phyloP scores from a whole-genome alignment of 1,140 invertebrate species.

The Dolichoris vasculosae region DNA sequence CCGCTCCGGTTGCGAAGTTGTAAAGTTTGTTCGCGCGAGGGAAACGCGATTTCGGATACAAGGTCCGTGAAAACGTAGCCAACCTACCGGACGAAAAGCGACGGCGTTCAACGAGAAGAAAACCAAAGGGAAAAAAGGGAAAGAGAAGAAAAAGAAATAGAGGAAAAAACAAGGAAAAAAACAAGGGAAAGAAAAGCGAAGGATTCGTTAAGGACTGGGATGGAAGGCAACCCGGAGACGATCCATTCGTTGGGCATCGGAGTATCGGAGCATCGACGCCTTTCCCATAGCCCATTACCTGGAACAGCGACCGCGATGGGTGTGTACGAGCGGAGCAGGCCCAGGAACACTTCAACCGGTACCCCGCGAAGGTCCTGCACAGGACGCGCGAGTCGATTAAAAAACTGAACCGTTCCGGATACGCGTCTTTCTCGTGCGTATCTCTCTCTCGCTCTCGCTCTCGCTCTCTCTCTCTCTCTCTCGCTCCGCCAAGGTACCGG shows the following conservation, averaged over 20 bases:
- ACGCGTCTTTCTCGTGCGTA: background rate
- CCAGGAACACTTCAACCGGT: conserved; percentile 50
- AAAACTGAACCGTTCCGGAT: conserved; percentile 40
- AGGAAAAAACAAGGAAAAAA: no score
- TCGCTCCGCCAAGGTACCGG: background rate
- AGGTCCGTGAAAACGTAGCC: background rate
- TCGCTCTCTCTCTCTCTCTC: background rate
- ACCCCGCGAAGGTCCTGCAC: background rate
- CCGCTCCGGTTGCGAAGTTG: background rate
- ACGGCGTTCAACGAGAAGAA: background rate
- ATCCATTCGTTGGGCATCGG: no score
- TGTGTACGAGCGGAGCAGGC: background rate
- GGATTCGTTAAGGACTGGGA: no score
- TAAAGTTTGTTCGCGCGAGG: background rate
- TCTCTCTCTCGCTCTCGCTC: background rate
- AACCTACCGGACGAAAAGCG: background rate
- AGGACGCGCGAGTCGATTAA: conserved; percentile 18
- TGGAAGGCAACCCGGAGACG: no score
- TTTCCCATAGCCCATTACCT: conserved; percentile 25
- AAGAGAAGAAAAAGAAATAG: background rate
- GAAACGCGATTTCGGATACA: background rate
- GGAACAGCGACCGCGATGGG: background rate
- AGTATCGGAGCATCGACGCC: background rate
- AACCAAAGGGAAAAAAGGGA: background rate
- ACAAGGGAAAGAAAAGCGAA: no score